These are phyloP conservation scores for Liposcelis brunnea DNA, from an alignment of 2,888 invertebrate genomes.

Conservation along the genomic window DNA sequence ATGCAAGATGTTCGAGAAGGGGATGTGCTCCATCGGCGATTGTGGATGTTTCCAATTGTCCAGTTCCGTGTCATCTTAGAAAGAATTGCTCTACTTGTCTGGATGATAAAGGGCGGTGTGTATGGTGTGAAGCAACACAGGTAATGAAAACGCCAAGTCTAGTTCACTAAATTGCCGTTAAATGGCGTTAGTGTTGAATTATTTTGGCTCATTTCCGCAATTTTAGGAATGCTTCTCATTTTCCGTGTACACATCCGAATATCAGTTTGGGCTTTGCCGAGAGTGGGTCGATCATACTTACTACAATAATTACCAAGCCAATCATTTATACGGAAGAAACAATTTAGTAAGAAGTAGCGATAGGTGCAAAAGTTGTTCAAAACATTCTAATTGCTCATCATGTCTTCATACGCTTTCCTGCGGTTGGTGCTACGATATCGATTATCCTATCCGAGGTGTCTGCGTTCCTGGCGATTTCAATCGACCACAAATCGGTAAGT, in stretches of 20 bases:
- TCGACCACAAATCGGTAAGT: slow-evolving; percentile 44
- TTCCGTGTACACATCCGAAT: slow-evolving; percentile 87
- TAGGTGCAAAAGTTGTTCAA: slow-evolving; percentile 61
- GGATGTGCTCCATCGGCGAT: slow-evolving; percentile 43
- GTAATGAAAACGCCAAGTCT: slow-evolving; percentile 18
- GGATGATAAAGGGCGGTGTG: slow-evolving; percentile 72
- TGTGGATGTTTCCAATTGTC: slow-evolving; percentile 44
- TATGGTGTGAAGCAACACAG: slow-evolving; percentile 83
- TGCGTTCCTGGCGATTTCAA: slow-evolving; percentile 79
- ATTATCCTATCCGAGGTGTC: slow-evolving; percentile 73
- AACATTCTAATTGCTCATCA: slow-evolving; percentile 54
- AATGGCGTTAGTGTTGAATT: too few relatives aligned
- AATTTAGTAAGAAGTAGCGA: not conserved
- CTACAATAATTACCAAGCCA: slow-evolving; percentile 6
- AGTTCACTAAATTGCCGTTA: not conserved
- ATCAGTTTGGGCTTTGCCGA: slow-evolving; percentile 80
- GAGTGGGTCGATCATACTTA: slow-evolving; percentile 74
- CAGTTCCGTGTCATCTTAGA: slow-evolving; percentile 62
- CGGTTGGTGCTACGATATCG: slow-evolving; percentile 83
- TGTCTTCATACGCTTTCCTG: slow-evolving; percentile 74
- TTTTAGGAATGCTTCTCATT: slow-evolving; percentile 75
- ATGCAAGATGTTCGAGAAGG: slow-evolving; percentile 66
- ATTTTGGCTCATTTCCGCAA: not conserved
- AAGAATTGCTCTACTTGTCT: slow-evolving; percentile 66
- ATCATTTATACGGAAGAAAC: not conserved